A percentile compares a stretch with the other conserved stretches of the same genome.
These are phyloP conservation scores for Micropoecilia bifurca DNA, from an alignment of 2,797 vertebrate species.

Conservation along the genomic window DNA sequence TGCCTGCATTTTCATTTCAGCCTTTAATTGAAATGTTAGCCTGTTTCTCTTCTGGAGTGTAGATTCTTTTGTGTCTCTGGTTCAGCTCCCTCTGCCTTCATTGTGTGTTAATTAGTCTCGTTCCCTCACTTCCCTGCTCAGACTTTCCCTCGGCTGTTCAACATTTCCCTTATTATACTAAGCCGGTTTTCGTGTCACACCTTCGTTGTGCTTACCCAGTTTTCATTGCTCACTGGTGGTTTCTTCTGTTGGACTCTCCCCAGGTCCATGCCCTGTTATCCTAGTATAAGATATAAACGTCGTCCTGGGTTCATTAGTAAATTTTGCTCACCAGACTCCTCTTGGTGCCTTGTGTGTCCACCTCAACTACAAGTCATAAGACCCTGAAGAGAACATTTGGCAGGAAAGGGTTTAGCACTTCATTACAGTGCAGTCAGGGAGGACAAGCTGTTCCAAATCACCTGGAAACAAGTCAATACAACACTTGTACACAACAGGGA, in stretches of 20 bases:
- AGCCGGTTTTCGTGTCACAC: not conserved
- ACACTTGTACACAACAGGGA: not conserved
- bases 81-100: not conserved
- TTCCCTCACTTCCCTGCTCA: not conserved
- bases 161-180: not conserved
- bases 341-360: not conserved
- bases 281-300: not conserved
- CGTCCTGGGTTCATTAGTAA: not conserved
- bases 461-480: not conserved
- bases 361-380: not conserved
- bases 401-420: not conserved
- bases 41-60: not conserved
- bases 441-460: constrained; percentile 2
- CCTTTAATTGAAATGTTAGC: not conserved
- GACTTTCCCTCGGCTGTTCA: not conserved
- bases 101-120: not conserved
- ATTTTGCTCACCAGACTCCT: not conserved
- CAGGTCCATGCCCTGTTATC: not conserved
- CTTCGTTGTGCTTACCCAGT: not conserved
- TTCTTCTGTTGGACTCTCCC: not conserved
- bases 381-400: constrained; percentile 5
- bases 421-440: not conserved
- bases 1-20: not conserved
- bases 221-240: not conserved
- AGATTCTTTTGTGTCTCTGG: not conserved